phyloP scores from a whole-genome alignment of 2,888 invertebrate species.

The Argyra leucocephala region DNA sequence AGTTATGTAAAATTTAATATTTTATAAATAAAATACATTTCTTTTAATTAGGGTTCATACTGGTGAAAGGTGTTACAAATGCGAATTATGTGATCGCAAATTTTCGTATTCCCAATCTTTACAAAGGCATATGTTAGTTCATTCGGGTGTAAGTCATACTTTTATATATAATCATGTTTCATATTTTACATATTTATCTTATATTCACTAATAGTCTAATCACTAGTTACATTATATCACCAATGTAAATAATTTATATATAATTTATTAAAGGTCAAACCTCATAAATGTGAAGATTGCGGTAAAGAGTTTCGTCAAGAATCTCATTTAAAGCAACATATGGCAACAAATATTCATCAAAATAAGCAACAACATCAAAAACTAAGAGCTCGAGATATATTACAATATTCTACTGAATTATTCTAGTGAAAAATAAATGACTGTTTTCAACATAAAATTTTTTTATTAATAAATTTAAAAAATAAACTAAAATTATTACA shows the following conservation, averaged over 20 bases:
- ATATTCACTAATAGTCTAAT: no score
- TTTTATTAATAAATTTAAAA: no score
- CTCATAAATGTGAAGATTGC: constrained; percentile 37
- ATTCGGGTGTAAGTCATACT: constrained; percentile 25
- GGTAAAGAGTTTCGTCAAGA: constrained; percentile 38
- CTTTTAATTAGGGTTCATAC: constrained; percentile 1
- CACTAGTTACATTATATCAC: no score
- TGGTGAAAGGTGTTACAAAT: not conserved
- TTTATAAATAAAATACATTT: no score
- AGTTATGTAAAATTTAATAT: not conserved
- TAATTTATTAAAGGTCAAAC: constrained; percentile 27
- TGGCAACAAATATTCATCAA: constrained; percentile 37
- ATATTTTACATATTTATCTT: no score
- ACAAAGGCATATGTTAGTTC: constrained; percentile 37
- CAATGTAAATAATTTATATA: no score
- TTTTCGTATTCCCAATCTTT: constrained; percentile 37
- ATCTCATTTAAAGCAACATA: constrained; percentile 40
- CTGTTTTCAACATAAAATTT: no score
- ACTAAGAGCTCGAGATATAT: not conserved
- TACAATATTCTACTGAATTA: no score
- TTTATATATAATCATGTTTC: no score
- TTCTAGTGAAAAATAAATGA: no score
- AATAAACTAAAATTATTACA: no score
- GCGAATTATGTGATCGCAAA: constrained; percentile 32
- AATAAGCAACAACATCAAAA: not conserved